Conservation (phyloP, 2,888 invertebrate species). For the Spodoptera exigua region DNA sequence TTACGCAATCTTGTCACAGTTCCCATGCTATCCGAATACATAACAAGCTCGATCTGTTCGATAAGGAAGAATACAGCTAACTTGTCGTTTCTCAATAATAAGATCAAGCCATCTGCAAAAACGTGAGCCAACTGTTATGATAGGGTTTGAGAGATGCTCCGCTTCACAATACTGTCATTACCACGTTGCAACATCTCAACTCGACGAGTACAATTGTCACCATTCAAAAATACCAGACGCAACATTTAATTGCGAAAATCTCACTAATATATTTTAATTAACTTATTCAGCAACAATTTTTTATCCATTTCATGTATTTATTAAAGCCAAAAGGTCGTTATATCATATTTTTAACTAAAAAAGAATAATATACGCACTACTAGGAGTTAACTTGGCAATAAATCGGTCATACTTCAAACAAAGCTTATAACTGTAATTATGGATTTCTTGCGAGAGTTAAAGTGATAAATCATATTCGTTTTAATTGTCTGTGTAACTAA, state of each 20-base stretch:
- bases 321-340: constrained; percentile 12
- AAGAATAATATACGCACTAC: no score
- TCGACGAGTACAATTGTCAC: constrained; percentile 60
- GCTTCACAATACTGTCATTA: constrained; percentile 82
- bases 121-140: constrained; percentile 82
- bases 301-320: constrained; percentile 4
- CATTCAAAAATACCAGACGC: constrained; percentile 59
- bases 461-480: constrained; percentile 33
- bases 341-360: constrained; percentile 6
- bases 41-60: constrained; percentile 80
- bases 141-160: constrained; percentile 73
- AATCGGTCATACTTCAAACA: constrained; percentile 14
- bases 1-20: constrained; percentile 81
- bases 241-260: constrained; percentile 51
- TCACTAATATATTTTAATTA: constrained; percentile 32
- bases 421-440: constrained; percentile 21
- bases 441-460: constrained; percentile 15
- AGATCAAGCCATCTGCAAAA: constrained; percentile 82
- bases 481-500: constrained; percentile 30
- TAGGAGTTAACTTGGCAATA: not conserved
- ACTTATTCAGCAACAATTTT: constrained; percentile 15
- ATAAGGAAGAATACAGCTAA: constrained; percentile 80
- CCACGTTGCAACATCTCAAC: constrained; percentile 74
- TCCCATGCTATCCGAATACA: constrained; percentile 83
- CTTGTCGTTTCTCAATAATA: constrained; percentile 82